Percentiles rank a stretch among this genome's conserved stretches.
These are phyloP conservation scores for Osmerus eperlanus DNA, from an alignment of 2,113 vertebrate species.

Conservation along the genomic window DNA sequence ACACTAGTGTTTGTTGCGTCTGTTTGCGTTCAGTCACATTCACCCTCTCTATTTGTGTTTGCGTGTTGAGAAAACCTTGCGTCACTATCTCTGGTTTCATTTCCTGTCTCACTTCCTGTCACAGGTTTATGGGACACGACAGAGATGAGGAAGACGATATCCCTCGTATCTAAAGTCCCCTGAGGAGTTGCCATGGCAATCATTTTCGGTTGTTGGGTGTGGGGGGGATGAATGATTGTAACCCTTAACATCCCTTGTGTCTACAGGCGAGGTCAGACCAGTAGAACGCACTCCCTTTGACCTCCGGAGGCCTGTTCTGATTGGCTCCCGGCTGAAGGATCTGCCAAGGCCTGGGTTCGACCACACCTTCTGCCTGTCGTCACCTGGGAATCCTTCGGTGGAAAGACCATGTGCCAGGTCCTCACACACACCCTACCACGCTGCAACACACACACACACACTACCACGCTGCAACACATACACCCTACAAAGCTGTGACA, in stretches of 20 bases:
- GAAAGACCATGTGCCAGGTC: conserved; percentile 79
- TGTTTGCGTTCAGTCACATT: neutral
- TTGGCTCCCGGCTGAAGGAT: conserved; percentile 79
- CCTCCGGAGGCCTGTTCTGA: conserved; percentile 75
- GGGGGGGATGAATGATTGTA: neutral
- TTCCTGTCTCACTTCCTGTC: conserved; percentile 17
- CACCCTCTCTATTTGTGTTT: neutral
- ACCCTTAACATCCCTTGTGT: neutral
- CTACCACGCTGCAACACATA: too few relatives aligned
- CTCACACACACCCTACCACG: neutral
- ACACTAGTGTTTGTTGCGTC: neutral
- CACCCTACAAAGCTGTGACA: too few relatives aligned
- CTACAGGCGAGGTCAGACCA: conserved; percentile 77
- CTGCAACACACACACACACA: neutral
- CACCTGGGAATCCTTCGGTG: conserved; percentile 42
- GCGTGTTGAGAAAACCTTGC: neutral
- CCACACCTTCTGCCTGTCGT: conserved; percentile 90
- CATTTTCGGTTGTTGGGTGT: conserved; percentile 21
- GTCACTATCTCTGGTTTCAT: neutral
- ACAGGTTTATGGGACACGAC: conserved; percentile 3
- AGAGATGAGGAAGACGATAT: conserved; percentile 4
- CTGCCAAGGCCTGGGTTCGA: conserved; percentile 82
- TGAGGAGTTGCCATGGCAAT: neutral
- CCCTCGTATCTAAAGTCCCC: neutral
- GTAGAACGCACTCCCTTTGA: conserved; percentile 85